These are phyloP conservation scores for Gerris lacustris DNA, from an alignment of 2,888 invertebrate species.

Conservation along the genomic window DNA sequence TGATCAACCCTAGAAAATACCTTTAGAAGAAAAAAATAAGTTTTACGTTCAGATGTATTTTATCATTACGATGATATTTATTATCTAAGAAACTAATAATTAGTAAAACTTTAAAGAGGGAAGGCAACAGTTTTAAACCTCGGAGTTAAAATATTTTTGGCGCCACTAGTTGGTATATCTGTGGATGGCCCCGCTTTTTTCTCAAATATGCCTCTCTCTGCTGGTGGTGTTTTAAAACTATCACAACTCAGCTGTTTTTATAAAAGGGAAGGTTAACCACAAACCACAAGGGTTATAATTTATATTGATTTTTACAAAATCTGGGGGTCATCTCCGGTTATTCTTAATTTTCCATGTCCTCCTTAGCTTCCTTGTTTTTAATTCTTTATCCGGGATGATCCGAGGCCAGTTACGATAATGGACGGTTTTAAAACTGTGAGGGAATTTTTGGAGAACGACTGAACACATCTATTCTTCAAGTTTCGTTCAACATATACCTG, in stretches of 20 bases:
- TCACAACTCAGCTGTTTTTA: background rate
- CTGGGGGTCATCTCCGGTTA: conserved; percentile 1
- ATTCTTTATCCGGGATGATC: too few species aligned
- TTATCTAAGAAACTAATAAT: background rate
- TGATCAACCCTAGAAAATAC: too few species aligned
- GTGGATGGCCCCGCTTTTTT: too few species aligned
- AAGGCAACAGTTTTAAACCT: background rate
- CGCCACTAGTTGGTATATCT: too few species aligned
- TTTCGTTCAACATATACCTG: background rate
- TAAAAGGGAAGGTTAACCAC: background rate
- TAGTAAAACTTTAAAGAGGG: background rate
- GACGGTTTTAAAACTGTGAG: background rate
- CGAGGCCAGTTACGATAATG: background rate
- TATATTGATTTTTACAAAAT: background rate
- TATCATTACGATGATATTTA: too few species aligned
- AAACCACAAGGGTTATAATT: background rate
- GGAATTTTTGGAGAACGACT: background rate
- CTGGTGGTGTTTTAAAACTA: too few species aligned
- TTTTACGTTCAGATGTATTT: too few species aligned
- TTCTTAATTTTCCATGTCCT: background rate
- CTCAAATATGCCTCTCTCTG: too few species aligned
- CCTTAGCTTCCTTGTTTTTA: too few species aligned
- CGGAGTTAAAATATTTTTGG: too few species aligned
- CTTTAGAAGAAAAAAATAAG: too few species aligned
- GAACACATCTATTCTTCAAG: background rate